Percentiles rank a stretch among this genome's conserved stretches.
Evolutionary conservation across 2,113 vertebrate genomes (phyloP).

Genomic region (Hucho hucho): DNA sequence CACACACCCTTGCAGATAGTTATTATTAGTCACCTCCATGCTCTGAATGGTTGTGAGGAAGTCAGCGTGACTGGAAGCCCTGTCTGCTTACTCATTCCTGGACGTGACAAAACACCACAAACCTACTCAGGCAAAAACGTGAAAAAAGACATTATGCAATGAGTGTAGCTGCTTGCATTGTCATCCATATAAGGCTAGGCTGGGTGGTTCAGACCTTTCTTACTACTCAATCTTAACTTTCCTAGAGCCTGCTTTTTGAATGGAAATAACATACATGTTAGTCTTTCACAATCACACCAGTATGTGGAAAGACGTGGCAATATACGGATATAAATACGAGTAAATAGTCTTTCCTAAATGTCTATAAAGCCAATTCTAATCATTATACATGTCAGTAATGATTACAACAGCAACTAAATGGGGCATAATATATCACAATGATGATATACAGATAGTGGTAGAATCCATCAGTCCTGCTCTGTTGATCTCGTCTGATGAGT

Average conservation of each 20-base stretch:
- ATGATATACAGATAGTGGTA: slow-evolving; percentile 13
- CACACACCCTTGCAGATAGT: slow-evolving; percentile 4
- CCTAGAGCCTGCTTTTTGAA: neutral
- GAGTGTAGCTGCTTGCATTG: neutral
- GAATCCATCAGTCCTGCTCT: slow-evolving; percentile 4
- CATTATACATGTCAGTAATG: too few relatives aligned
- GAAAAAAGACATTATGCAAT: slow-evolving; percentile 13
- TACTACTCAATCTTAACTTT: neutral
- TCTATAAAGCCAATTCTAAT: too few relatives aligned
- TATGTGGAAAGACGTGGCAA: neutral
- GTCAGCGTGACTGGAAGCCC: neutral
- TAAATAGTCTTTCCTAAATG: too few relatives aligned
- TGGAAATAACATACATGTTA: neutral
- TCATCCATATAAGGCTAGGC: slow-evolving; percentile 29
- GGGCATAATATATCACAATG: too few relatives aligned
- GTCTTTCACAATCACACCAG: neutral
- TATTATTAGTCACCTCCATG: slow-evolving; percentile 43
- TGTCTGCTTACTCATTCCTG: slow-evolving; percentile 41
- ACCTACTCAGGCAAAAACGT: neutral
- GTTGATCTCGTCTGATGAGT: slow-evolving; percentile 32
- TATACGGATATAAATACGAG: too few relatives aligned
- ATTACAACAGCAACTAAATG: too few relatives aligned
- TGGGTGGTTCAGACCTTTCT: neutral
- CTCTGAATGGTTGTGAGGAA: slow-evolving; percentile 47
- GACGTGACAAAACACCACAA: slow-evolving; percentile 38